Evolutionary conservation across 2,888 invertebrate genomes (phyloP), one percentile per base, ranked within the genome.

Genomic region (Notodonta ziczac): DNA sequence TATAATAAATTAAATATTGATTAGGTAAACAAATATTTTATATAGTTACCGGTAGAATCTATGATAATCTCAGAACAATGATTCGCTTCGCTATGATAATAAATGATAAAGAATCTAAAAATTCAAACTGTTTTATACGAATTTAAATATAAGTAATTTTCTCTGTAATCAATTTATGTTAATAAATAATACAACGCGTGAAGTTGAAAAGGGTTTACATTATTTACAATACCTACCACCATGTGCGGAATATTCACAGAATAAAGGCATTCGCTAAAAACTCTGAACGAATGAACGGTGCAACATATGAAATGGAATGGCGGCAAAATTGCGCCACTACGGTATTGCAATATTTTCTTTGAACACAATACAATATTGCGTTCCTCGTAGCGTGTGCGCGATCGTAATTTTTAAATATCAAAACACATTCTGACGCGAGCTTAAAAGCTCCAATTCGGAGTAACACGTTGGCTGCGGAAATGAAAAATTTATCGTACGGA

Each of bases 331-430:
- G 82, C 81, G 72, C 77, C 71, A 70, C 66, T 71, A 73, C 65
- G 72, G 75, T 70, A 78, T 79, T 74, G 84, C 83, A 83, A 86
- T 85, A 85, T 86, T 85, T 84, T 77, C 83, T 84, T 83, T 84
- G 82, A 82, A 69, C 76, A 80, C 80, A 80, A 81, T 78, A 81
- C 78, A 74, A 80, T 82, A 85, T 83, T 82, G 76, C 76, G 75
- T 77, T 80, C 72, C 75, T 66, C 61, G 67, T 63, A 65, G 67
- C 69, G 67, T 74, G 71, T 69, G 72, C 61, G 62, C 60, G 62
- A 67, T 71, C 65, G 70, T 71, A 67, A 71, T 69, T 77, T 74
- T 72, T 62, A 68, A 77, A 72, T 71, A 77, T 72, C 72, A 67
- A 57, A 63, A 71, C 58, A 69, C 65, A 63, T 56, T 62, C 61